These are phyloP conservation scores for Drosophila varians DNA, from an alignment of 1,140 invertebrate genomes.

Conservation along the genomic window DNA sequence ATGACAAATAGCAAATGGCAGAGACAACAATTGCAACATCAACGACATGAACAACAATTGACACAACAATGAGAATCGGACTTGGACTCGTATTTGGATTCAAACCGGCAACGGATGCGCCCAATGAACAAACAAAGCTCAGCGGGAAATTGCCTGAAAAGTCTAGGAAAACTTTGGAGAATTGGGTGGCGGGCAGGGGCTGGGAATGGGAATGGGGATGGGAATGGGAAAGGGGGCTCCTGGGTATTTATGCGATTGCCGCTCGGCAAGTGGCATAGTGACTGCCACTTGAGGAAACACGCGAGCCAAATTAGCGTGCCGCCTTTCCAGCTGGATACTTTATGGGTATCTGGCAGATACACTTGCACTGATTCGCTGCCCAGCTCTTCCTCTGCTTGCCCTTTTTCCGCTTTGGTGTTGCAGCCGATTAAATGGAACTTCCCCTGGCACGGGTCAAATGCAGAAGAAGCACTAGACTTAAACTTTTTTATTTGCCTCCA, in stretches of 20 bases:
- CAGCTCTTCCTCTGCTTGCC: constrained; percentile 11
- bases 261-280: constrained; percentile 77
- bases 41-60: constrained; percentile 72
- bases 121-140: constrained; percentile 80
- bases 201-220: not conserved
- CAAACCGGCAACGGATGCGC: constrained; percentile 76
- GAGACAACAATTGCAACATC: constrained; percentile 46
- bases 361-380: constrained; percentile 54
- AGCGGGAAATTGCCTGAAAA: constrained; percentile 78
- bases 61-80: constrained; percentile 73
- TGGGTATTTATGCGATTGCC: constrained; percentile 76
- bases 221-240: not conserved
- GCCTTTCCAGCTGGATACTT: constrained; percentile 60
- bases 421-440: constrained; percentile 72
- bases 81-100: constrained; percentile 8
- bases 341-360: constrained; percentile 65
- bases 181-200: constrained; percentile 5
- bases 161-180: constrained; percentile 20
- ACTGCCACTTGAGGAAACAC: constrained; percentile 80
- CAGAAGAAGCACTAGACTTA: constrained; percentile 22
- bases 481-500: constrained; percentile 17
- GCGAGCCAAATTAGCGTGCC: constrained; percentile 80
- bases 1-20: constrained; percentile 59
- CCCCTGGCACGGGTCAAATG: constrained; percentile 54
- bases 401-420: constrained; percentile 20